Conservation (phyloP, 2,888 invertebrate genomes). For the Phengaris arion region DNA sequence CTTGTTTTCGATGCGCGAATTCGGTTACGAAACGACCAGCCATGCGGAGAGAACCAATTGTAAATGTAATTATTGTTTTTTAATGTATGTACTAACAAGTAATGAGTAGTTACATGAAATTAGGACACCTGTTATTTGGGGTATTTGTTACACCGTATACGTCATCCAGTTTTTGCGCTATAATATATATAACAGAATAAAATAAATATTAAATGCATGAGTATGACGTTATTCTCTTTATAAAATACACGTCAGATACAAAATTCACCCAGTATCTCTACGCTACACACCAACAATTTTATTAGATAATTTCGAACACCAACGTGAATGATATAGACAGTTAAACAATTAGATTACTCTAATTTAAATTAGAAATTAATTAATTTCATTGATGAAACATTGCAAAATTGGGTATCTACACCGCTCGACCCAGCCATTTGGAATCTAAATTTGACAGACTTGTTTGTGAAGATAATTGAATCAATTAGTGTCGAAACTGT, state of each 20-base stretch:
- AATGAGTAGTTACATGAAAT: constrained; percentile 41
- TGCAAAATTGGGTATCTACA: not conserved
- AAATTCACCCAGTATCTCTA: not conserved
- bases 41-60: constrained; percentile 42
- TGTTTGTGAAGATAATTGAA: no score
- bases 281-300: not conserved
- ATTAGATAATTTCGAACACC: not conserved
- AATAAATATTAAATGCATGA: no score
- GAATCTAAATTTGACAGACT: no score
- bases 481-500: no score
- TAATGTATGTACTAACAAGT: constrained; percentile 34
- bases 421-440: no score
- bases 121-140: constrained; percentile 31
- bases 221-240: no score
- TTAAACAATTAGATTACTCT: not conserved
- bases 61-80: constrained; percentile 37
- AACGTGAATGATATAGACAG: not conserved
- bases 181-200: no score
- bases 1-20: constrained; percentile 14
- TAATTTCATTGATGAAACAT: not conserved
- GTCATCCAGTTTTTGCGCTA: no score
- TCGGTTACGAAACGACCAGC: constrained; percentile 43
- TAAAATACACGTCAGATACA: no score
- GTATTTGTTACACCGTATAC: not conserved
- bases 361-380: not conserved